A percentile compares a stretch with the other conserved stretches of the same genome.
Conservation (phyloP, 2,797 vertebrate genomes). For the Crocidura indochinensis region DNA sequence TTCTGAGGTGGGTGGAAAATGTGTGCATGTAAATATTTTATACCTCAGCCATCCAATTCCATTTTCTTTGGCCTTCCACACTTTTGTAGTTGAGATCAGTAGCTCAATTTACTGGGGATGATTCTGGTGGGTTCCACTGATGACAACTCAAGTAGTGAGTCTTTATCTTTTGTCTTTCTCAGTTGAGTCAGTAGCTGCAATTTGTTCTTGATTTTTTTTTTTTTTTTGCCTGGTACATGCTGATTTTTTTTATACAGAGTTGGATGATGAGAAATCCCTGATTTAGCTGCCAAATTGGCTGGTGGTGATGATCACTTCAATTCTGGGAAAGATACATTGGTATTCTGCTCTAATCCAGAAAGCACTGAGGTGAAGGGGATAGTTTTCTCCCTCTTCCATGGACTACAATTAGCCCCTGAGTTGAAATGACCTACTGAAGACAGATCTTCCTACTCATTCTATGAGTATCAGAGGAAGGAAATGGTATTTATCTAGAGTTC, state of each 20-base stretch:
- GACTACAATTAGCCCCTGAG: slow-evolving; percentile 15
- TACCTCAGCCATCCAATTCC: neutral
- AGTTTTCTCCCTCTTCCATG: neutral
- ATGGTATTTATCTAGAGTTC: neutral
- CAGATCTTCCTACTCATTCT: neutral
- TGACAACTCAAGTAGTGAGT: slow-evolving; percentile 12
- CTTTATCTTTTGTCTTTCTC: neutral
- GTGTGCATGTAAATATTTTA: slow-evolving; percentile 10
- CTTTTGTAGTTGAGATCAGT: slow-evolving; percentile 27
- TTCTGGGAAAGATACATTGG: slow-evolving; percentile 22
- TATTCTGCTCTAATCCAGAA: slow-evolving; percentile 50
- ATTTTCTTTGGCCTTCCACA: neutral
- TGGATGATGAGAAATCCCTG: slow-evolving; percentile 12
- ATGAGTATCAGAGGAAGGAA: neutral
- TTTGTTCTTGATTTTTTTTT: slow-evolving; percentile 15
- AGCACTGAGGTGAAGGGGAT: neutral
- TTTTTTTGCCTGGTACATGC: neutral
- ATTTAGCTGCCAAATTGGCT: slow-evolving; percentile 42
- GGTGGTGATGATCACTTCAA: neutral
- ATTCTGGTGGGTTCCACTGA: neutral
- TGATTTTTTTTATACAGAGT: slow-evolving; percentile 71
- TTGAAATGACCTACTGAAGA: neutral
- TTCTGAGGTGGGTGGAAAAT: slow-evolving; percentile 20
- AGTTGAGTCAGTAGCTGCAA: neutral
- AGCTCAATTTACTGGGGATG: slow-evolving; percentile 39